Evolutionary conservation across 2,113 vertebrate genomes (phyloP).

Genomic region (Colius striatus): DNA sequence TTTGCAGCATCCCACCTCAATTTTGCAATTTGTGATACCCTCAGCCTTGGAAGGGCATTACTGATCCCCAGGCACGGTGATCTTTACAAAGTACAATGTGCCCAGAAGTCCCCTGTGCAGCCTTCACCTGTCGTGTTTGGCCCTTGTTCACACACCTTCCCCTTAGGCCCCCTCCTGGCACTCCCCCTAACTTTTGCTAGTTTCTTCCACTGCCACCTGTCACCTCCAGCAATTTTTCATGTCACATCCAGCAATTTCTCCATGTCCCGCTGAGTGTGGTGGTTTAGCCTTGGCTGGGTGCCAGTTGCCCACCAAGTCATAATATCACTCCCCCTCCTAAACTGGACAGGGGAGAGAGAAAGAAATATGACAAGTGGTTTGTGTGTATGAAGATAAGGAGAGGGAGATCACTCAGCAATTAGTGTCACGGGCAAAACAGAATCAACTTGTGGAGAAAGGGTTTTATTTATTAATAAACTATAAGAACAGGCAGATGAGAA

Average conservation of each 20-base stretch:
- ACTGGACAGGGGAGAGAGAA: no score
- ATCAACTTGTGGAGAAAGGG: no score
- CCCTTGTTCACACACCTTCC: neutral
- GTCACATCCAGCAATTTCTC: neutral
- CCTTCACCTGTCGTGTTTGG: neutral
- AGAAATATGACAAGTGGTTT: no score
- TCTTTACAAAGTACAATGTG: neutral
- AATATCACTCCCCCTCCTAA: no score
- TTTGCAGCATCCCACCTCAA: neutral
- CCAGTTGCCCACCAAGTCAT: no score
- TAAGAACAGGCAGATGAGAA: no score
- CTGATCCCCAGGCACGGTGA: neutral
- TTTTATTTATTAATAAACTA: no score
- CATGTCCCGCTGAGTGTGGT: neutral
- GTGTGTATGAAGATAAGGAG: no score
- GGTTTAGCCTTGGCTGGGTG: no score
- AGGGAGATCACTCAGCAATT: no score
- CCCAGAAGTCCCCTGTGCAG: rapidly evolving
- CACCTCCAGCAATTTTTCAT: neutral
- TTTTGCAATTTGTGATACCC: neutral
- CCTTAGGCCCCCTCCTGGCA: rapidly evolving
- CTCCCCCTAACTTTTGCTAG: neutral
- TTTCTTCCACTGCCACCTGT: neutral
- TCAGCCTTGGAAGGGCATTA: neutral
- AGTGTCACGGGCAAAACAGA: no score